Base-by-base conservation (phyloP, 2,113 vertebrate genomes). In the Misgurnus mizolepis region DNA sequence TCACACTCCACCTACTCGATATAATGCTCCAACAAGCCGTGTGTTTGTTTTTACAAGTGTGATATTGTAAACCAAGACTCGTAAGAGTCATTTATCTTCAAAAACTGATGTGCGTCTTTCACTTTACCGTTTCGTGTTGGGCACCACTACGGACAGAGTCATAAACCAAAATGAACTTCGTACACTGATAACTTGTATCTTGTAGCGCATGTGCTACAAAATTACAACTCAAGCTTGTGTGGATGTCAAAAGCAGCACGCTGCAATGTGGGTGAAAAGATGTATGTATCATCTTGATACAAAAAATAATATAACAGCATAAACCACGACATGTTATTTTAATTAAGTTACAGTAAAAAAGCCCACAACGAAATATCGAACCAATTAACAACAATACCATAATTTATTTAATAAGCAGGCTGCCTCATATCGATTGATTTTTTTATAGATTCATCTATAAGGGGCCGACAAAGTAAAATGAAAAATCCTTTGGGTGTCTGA, bases 1-100 rank as follows among this genome's bases (percentile, higher is more conserved):
- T 53, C 64, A 53, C 53, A 61, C 83, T 68, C 69, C 80, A 78
- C 81, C 78, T 85, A 60, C 78, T 65, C 43, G 10, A 39, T 55
- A 43, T 45, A 71, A 58, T 27, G 53, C 50, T 58, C 50, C 50
- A 78, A 45, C 64, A 56, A 78, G 40, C 39, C 41, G 66, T 22
- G 58, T 73, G n/a, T 81, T 60, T 62, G 56, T 58, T 71, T 50
- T 56, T n/a, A 55, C 45, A 66, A 75, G 64, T 43, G 58, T 27
- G 60, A 18, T 12, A 7, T 43, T 65, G 50, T 49, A 41, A 61
- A 74, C 65, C 4, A 70, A 47, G 47, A 80, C 78, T 27, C 39
- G 7, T 1, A 58, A 7, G 55, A 17, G 15, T 34, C 5, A 41
- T 62, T 74, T 74, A 27, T 74, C 41, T 62, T 58, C 34, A n/a